Evolutionary conservation across 2,113 vertebrate species (phyloP), one percentile per base, ranked within the genome.

Genomic region (Lophotis ruficrista): DNA sequence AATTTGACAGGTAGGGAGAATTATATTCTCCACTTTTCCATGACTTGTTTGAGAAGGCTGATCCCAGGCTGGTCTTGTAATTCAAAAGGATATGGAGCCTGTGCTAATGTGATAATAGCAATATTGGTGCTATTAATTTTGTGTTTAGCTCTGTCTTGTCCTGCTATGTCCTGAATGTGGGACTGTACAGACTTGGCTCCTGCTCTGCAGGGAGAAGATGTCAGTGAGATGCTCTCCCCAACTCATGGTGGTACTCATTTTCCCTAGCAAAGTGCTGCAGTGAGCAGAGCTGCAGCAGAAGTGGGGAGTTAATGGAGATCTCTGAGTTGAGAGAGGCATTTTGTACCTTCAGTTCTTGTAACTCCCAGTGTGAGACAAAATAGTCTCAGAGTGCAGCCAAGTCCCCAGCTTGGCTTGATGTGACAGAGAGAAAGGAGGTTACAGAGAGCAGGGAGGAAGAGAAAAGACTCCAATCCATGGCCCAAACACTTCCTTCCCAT

Each of bases 81-180:
- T 78, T 84, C 56, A 87, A 83, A 94, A 89, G 35, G 38, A 78
- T 87, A 90, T 92, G 60, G 76, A 89, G 47, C 23, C 60, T 92
- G n/a, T 70, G 48, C 7, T 81, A 70, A 90, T 8, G 2, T 66
- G 68, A 50, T 93, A 77, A 83, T 92, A 93, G 9, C 50, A 78
- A 87, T 84, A 92, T 20, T 77, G 51, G 41, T 62, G n/a, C n/a
- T 78, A 61, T 75, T 89, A 81, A 73, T 92, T 86, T 60, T 60
- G 31, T 43, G 23, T 68, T 89, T 89, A 56, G 7, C 25, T 84
- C n/a, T 89, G 30, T 22, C 62, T 73, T 86, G 22, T 73, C 58
- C 41, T 92, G 76, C 31, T 9, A 14, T 18, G 10, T 77, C 45
- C n/a, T 45, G n/a, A 13, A 8, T 83, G n/a, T 57, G 64, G 31